Conservation (phyloP, 2,888 invertebrate species). For the Agriopis marginaria region DNA sequence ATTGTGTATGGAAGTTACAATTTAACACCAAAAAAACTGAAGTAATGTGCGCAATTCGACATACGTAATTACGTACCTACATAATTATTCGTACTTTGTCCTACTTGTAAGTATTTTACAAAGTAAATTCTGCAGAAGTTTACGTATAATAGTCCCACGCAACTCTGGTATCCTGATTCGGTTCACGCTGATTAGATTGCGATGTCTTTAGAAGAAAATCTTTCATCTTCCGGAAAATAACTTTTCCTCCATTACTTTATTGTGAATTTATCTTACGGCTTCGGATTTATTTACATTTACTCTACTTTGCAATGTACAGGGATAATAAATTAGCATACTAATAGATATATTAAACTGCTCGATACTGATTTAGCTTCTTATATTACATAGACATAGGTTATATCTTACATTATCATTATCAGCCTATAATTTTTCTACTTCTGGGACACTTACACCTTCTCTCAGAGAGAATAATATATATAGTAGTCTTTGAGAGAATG, state of each 20-base stretch:
- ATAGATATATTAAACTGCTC: not conserved
- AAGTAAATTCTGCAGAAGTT: slow-evolving; percentile 9
- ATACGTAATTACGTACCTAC: not conserved
- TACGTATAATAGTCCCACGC: slow-evolving; percentile 16
- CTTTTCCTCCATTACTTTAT: slow-evolving; percentile 33
- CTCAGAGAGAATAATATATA: no score
- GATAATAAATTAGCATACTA: not conserved
- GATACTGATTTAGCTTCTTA: not conserved
- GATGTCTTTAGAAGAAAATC: slow-evolving; percentile 29
- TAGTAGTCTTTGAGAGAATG: no score
- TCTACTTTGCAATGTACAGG: slow-evolving; percentile 14
- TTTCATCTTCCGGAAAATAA: slow-evolving; percentile 30
- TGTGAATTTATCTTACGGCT: slow-evolving; percentile 23
- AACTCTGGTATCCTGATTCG: slow-evolving; percentile 19
- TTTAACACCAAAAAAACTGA: no score
- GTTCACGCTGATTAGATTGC: slow-evolving; percentile 34
- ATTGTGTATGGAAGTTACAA: no score
- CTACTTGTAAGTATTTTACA: not conserved
- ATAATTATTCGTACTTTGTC: not conserved
- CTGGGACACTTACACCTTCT: no score
- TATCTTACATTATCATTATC: no score
- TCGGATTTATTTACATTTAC: slow-evolving; percentile 21
- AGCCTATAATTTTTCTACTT: no score
- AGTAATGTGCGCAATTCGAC: no score
- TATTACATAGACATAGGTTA: no score